Evolutionary conservation across 2,888 invertebrate species (phyloP), one percentile per base, ranked within the genome.

Genomic region (Scrobipalpa atriplicella): DNA sequence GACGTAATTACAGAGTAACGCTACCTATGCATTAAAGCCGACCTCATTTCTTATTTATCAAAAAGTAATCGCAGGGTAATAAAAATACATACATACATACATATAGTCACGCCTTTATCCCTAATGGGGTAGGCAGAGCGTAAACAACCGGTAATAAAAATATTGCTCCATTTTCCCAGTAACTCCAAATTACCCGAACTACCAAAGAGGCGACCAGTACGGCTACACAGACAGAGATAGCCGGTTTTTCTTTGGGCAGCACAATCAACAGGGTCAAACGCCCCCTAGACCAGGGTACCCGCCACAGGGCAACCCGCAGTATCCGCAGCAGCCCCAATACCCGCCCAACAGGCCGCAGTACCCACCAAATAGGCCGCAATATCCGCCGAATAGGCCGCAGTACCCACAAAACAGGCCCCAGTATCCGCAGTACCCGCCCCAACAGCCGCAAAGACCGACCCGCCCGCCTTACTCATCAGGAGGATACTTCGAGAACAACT

Each of bases 391-490:
- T 43, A 66, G 68, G 51, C 78, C 80, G 3, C 70, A 72, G 21
- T 65, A 66, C 38, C 67, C 70, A 64, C 52, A 56, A 36, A 56
- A 71, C 62, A 70, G 68, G 64, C 77, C 78, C n/a, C 71, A 73
- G 13, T 69, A 68, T 16, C 58, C 62, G 64, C 52, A 68, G 64
- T 51, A 61, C 41, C 60, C 54, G n/a, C 60, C 54, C 19, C 47
- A 63, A 54, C 61, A 64, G 18, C 63, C 47, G 29, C 66, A 68
- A 56, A 73, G 71, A 0, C 61, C 76, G 0, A 77, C 79, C 0
- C 77, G 82, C 61, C 84, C 87, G 7, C 86, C 87, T 0, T 86
- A 81, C 67, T 78, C 78, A 72, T 80, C 84, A 1, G 89, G 89
- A 3, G 91, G 90, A 29, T 75, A 80, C 51, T 90, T 90, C 66